phyloP scores from a whole-genome alignment of 2,113 vertebrate species.

The Chamaea fasciata region DNA sequence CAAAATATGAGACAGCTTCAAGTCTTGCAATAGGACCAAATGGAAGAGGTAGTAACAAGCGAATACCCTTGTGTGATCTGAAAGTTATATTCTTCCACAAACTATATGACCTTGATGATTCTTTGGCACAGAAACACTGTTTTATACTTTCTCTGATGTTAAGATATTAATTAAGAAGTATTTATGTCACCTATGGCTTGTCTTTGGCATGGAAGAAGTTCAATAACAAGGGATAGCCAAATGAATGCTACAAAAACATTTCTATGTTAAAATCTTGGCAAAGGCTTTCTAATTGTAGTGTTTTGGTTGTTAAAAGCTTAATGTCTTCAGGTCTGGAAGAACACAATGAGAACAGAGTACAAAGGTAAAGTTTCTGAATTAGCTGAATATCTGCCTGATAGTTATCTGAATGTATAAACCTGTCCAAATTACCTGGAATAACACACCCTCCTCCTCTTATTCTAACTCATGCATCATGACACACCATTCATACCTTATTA shows the following conservation, averaged over 20 bases:
- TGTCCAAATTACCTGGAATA: constrained; percentile 27
- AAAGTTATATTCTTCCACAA: not conserved
- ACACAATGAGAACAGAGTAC: not conserved
- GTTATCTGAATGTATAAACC: not conserved
- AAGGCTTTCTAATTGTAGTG: not conserved
- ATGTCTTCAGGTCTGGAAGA: not conserved
- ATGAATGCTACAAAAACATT: not conserved
- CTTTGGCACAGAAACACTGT: not conserved
- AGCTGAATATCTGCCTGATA: not conserved
- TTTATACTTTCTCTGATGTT: not conserved
- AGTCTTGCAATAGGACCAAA: not conserved
- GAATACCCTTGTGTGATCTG: not conserved
- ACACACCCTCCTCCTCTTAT: not conserved
- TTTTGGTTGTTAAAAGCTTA: not conserved
- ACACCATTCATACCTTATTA: not conserved
- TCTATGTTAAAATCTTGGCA: not conserved
- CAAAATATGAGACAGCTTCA: not conserved
- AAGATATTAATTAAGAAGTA: not conserved
- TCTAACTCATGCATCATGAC: not conserved
- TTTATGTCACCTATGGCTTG: not conserved
- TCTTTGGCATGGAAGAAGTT: not conserved
- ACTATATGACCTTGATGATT: not conserved
- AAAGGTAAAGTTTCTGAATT: constrained; percentile 5
- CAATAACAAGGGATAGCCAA: not conserved
- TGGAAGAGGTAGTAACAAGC: not conserved